Evolutionary conservation across 2,888 invertebrate species (phyloP).

Genomic region (Odontomyia ornata): DNA sequence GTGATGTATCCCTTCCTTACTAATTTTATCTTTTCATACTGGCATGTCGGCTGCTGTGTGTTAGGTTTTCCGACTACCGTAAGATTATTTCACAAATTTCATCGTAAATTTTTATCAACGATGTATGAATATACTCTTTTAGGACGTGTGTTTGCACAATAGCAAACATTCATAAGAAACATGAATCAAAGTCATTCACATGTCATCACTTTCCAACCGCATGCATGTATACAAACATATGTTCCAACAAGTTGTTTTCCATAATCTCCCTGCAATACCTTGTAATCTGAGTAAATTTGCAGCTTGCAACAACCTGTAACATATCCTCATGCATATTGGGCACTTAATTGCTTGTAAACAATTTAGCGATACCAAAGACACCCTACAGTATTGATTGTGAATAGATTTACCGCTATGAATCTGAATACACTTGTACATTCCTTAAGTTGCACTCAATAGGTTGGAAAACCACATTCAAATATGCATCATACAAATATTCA

Average conservation of each 20-base stretch:
- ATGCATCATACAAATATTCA: too few relatives aligned
- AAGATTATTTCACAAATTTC: too few relatives aligned
- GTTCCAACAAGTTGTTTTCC: not conserved
- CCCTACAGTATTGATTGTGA: not conserved
- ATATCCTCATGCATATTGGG: not conserved
- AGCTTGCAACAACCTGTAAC: not conserved
- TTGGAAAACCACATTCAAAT: not conserved
- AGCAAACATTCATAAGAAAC: not conserved
- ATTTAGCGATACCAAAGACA: not conserved
- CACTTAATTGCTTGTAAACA: not conserved
- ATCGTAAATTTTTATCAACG: too few relatives aligned
- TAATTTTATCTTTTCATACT: too few relatives aligned
- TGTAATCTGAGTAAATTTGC: conserved; percentile 6
- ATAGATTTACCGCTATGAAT: not conserved
- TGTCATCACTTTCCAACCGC: not conserved
- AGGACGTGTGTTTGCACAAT: too few relatives aligned
- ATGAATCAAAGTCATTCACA: not conserved
- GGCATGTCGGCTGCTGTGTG: too few relatives aligned
- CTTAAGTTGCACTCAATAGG: not conserved
- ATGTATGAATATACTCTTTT: too few relatives aligned
- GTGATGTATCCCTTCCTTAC: too few relatives aligned
- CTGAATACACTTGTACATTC: not conserved
- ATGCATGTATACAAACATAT: not conserved
- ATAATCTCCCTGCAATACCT: not conserved
- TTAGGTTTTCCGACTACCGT: too few relatives aligned